phyloP scores from a whole-genome alignment of 2,113 vertebrate genomes.

The Rostratula benghalensis region DNA sequence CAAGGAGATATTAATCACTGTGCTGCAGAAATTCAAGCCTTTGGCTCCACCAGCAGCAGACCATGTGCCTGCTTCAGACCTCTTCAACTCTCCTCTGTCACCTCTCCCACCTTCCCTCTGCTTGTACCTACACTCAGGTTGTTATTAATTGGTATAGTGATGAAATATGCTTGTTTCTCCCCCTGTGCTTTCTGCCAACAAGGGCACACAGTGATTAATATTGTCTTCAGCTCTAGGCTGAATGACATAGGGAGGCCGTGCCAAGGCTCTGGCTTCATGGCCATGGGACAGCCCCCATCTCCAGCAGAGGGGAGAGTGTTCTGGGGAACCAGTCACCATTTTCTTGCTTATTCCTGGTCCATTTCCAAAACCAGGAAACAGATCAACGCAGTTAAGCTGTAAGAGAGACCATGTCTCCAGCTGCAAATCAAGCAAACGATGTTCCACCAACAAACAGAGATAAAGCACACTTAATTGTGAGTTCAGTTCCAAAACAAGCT shows the following conservation, averaged over 20 bases:
- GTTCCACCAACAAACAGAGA: background rate
- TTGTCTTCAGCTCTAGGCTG: background rate
- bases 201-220: background rate
- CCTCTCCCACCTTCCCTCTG: background rate
- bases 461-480: background rate
- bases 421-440: background rate
- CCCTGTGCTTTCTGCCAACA: background rate
- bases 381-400: background rate
- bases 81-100: background rate
- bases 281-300: background rate
- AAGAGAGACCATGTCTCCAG: background rate
- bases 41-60: background rate
- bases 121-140: background rate
- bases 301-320: background rate
- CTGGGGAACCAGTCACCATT: background rate
- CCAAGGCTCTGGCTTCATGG: accelerated
- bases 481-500: background rate
- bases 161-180: background rate
- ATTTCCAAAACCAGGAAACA: background rate
- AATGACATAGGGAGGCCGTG: accelerated
- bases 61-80: background rate
- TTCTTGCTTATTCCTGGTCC: background rate
- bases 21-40: conserved; percentile 10
- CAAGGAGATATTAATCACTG: conserved; percentile 52
- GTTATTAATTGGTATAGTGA: background rate